These are phyloP conservation scores for Caenorhabditis sulstoni DNA, from an alignment of 2,888 invertebrate genomes.

Conservation along the genomic window DNA sequence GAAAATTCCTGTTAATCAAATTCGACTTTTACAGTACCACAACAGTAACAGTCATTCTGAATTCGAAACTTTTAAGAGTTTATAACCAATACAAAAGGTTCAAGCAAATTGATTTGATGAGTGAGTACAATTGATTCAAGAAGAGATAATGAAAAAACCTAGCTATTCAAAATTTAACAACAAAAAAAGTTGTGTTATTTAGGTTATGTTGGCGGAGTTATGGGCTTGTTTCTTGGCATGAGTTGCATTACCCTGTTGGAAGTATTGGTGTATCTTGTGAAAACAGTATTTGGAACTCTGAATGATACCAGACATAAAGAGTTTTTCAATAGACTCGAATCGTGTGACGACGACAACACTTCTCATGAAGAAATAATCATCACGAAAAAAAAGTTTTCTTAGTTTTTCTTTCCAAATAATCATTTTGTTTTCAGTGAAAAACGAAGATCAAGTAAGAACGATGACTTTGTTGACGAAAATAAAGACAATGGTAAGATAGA, in stretches of 20 bases:
- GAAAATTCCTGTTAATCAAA: too few relatives aligned
- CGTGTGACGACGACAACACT: slow-evolving; percentile 19
- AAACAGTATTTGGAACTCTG: slow-evolving; percentile 70
- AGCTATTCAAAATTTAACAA: too few relatives aligned
- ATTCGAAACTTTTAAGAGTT: slow-evolving; percentile 18
- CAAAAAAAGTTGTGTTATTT: too few relatives aligned
- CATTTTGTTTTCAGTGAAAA: slow-evolving; percentile 15
- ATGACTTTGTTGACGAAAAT: too few relatives aligned
- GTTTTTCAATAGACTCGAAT: slow-evolving; percentile 42
- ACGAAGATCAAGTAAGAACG: not conserved
- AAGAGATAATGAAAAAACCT: slow-evolving; percentile 12
- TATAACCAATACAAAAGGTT: slow-evolving; percentile 62
- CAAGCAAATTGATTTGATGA: slow-evolving; percentile 69
- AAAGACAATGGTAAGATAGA: too few relatives aligned
- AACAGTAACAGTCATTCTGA: slow-evolving; percentile 24
- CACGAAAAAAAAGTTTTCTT: slow-evolving; percentile 49
- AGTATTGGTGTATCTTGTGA: slow-evolving; percentile 72
- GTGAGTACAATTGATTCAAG: slow-evolving; percentile 26
- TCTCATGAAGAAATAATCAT: slow-evolving; percentile 68
- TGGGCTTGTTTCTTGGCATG: slow-evolving; percentile 75
- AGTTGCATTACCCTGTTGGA: slow-evolving; percentile 72
- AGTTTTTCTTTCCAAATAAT: too few relatives aligned
- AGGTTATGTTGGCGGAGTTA: slow-evolving; percentile 72
- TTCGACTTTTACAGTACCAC: slow-evolving; percentile 23
- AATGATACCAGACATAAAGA: slow-evolving; percentile 64